A percentile compares a stretch with the other conserved stretches of the same genome.
phyloP scores from a whole-genome alignment of 2,113 vertebrate genomes.

The Nibea coibor region DNA sequence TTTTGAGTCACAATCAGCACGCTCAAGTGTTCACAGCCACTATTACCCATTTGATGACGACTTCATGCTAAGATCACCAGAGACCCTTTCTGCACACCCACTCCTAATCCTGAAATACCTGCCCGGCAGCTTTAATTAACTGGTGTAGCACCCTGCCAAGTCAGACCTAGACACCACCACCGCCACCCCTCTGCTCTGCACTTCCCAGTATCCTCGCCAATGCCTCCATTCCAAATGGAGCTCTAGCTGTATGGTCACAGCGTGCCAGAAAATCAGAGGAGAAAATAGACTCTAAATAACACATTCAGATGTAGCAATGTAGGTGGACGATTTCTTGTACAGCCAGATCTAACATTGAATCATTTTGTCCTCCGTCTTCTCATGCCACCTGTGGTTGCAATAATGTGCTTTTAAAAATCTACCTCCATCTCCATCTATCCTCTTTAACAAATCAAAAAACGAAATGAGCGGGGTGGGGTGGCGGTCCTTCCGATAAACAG shows the following conservation, averaged over 20 bases:
- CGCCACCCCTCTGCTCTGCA: not conserved
- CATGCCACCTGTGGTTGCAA: conserved; percentile 53
- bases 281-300: conserved; percentile 74
- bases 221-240: conserved; percentile 50
- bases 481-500: not conserved
- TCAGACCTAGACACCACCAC: conserved; percentile 25
- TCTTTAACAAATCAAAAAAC: conserved; percentile 27
- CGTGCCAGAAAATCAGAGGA: conserved; percentile 58
- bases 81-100: conserved; percentile 47
- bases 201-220: conserved; percentile 32
- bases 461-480: conserved; percentile 18
- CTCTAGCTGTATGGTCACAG: conserved; percentile 45
- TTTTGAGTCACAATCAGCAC: conserved; percentile 29
- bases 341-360: conserved; percentile 62
- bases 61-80: conserved; percentile 32
- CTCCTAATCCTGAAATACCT: conserved; percentile 73
- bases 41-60: conserved; percentile 33
- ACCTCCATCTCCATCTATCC: conserved; percentile 39
- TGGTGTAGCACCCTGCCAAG: conserved; percentile 47
- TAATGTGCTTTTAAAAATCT: conserved; percentile 49
- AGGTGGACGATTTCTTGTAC: conserved; percentile 67
- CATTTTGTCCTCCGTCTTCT: conserved; percentile 63
- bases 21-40: conserved; percentile 36
- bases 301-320: conserved; percentile 66
- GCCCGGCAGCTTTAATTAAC: conserved; percentile 66